Base-by-base conservation (phyloP, 1,140 invertebrate genomes). In the Drosophila yakuba region DNA sequence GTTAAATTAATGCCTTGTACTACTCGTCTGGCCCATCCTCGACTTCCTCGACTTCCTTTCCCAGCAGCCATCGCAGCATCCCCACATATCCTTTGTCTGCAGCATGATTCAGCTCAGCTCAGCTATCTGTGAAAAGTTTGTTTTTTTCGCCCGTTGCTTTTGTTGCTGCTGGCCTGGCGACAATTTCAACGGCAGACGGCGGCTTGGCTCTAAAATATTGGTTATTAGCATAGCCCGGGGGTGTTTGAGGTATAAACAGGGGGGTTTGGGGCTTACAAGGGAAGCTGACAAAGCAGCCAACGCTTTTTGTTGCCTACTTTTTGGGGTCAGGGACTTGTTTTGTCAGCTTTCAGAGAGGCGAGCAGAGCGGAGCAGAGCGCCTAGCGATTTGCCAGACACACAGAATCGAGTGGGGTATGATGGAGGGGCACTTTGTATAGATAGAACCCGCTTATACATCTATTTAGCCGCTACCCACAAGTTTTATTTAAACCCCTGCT, bases 321-420 rank as follows among this genome's bases (percentile, higher is more conserved):
- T 86, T 86, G 82, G 82, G 82, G 82, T 86, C 82, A 86, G 82
- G 82, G 82, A 86, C 83, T 86, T 86, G 82, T 86, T 86, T 86
- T 88, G 83, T 86, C 83, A 86, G 78, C 74, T 68, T 56, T 11
- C 50, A 32, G 28, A 8, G 28, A 17, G 50, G 60, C 60, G 28
- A 28, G 6, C 28, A 23, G 23, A 25, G 28, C 28, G 8, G 10
- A 36, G 15, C 25, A 25, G 43, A 32, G 45, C 45, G 68, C 43
- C 68, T 51, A 72, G 66, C 51, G 51, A 72, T 69, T 66, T 62
- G 82, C 78, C 72, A 76, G 72, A 75, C 77, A 11, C 10, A 43
- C 11, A 58, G 47, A 25, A n/a, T 0, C 45, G n/a, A 57, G 38
- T 41, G n/a, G 4, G n/a, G 44, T 12, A 43, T 23, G 54, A 25